These are phyloP conservation scores for Clarias batrachus DNA, from an alignment of 2,113 vertebrate species.

Conservation along the genomic window DNA sequence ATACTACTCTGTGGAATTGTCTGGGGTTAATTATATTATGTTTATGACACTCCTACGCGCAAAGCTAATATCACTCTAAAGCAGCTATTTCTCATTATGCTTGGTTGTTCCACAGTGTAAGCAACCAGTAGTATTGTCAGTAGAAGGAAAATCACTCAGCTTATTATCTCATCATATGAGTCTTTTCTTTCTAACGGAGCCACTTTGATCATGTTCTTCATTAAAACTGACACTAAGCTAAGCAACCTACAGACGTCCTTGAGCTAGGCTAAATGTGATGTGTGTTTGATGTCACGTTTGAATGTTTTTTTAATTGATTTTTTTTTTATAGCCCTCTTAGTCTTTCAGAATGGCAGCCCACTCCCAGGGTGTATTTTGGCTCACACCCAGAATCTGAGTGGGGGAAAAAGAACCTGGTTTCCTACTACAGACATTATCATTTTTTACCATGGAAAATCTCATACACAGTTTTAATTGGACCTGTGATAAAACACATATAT, in stretches of 20 bases:
- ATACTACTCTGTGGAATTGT: constrained; percentile 13
- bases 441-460: not conserved
- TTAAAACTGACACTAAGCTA: not conserved
- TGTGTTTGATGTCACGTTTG: not conserved
- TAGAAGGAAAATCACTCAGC: not conserved
- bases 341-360: not conserved
- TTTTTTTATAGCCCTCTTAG: not conserved
- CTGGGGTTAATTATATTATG: constrained; percentile 38
- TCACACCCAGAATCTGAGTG: not conserved
- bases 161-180: not conserved
- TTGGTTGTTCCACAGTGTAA: not conserved
- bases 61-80: constrained; percentile 12
- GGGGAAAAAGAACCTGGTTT: not conserved
- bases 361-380: not conserved
- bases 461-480: not conserved
- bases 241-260: not conserved
- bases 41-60: constrained; percentile 19
- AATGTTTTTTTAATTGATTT: not conserved
- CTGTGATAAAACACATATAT: not conserved
- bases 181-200: not conserved
- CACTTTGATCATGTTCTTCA: not conserved
- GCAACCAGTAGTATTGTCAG: constrained; percentile 29
- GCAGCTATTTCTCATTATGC: constrained; percentile 23
- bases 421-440: not conserved
- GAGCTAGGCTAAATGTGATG: not conserved